These are phyloP conservation scores for Triplophysa dalaica DNA, from an alignment of 2,113 vertebrate genomes.

Conservation along the genomic window DNA sequence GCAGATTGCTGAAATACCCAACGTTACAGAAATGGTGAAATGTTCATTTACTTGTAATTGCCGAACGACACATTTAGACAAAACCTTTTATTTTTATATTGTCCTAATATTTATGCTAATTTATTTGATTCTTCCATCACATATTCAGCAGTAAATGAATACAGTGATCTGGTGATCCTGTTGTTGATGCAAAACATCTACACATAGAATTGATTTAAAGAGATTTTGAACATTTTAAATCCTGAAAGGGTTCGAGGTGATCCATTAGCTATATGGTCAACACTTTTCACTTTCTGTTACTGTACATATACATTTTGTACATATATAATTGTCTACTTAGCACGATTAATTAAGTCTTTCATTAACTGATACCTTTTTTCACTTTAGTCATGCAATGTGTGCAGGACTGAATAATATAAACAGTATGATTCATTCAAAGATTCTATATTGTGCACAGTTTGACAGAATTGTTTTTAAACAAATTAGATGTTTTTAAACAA, in stretches of 20 bases:
- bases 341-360: background rate
- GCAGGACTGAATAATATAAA: too few species aligned
- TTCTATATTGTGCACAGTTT: too few species aligned
- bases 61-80: background rate
- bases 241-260: background rate
- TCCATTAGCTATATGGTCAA: background rate
- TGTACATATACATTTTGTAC: background rate
- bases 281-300: background rate
- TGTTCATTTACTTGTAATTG: background rate
- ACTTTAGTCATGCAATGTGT: too few species aligned
- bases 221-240: background rate
- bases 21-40: background rate
- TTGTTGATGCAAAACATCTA: background rate
- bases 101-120: background rate
- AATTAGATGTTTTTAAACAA: too few species aligned
- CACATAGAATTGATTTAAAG: background rate
- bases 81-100: background rate
- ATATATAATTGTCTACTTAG: background rate
- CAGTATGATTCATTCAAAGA: too few species aligned
- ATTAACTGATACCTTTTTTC: background rate
- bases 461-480: too few species aligned
- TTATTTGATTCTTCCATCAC: background rate
- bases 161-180: too few species aligned
- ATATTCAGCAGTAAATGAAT: background rate
- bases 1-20: background rate